phyloP scores from a whole-genome alignment of 2,113 vertebrate genomes.

The Ardeotis arabs region DNA sequence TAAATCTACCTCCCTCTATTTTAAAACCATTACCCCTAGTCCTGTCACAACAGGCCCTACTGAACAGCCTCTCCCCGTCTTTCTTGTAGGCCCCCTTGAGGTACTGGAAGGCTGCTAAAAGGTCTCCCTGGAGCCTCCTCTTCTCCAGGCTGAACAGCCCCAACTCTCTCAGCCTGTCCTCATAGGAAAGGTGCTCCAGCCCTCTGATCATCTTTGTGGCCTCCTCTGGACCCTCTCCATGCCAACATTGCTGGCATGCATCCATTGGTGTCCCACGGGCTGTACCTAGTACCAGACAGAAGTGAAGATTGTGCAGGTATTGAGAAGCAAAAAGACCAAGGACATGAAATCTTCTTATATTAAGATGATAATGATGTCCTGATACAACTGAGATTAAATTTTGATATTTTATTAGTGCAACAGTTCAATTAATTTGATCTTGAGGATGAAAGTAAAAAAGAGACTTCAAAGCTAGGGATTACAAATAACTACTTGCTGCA shows the following conservation, averaged over 20 bases:
- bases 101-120: too few relatives aligned
- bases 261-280: background rate
- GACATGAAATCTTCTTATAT: background rate
- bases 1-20: too few relatives aligned
- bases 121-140: too few relatives aligned
- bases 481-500: background rate
- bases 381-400: background rate
- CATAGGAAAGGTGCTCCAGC: too few relatives aligned
- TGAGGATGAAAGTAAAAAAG: background rate
- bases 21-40: too few relatives aligned
- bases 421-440: background rate
- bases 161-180: too few relatives aligned
- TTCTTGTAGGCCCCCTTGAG: too few relatives aligned
- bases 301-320: background rate
- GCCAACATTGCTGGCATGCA: background rate
- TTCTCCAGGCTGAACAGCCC: too few relatives aligned
- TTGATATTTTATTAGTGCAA: accelerated
- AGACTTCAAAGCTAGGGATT: background rate
- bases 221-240: too few relatives aligned
- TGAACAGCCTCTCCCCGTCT: too few relatives aligned
- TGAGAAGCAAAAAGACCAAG: background rate
- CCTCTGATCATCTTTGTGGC: too few relatives aligned
- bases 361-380: background rate
- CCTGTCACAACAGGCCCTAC: too few relatives aligned
- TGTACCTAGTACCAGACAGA: background rate